phyloP scores from a whole-genome alignment of 2,113 vertebrate species.

The Etia nguti region DNA sequence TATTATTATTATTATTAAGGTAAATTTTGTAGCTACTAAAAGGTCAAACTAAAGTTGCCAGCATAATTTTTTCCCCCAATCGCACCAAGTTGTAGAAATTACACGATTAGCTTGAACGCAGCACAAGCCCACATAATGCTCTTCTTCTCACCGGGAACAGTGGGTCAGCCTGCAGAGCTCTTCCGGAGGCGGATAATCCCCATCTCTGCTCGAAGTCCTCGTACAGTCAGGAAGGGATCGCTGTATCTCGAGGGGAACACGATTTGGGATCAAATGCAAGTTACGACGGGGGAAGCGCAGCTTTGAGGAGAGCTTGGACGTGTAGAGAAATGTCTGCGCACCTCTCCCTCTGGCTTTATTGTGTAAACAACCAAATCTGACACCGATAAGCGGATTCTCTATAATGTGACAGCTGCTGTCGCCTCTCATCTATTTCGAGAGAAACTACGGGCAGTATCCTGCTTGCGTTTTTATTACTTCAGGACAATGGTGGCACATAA shows the following conservation, averaged over 20 bases:
- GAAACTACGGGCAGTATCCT: not conserved
- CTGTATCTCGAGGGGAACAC: not conserved
- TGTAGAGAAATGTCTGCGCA: slow-evolving; percentile 10
- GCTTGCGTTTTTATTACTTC: not conserved
- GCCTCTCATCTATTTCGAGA: not conserved
- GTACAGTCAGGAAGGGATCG: slow-evolving; percentile 38
- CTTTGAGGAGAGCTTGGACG: not conserved
- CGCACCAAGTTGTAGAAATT: not conserved
- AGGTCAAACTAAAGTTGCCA: not conserved
- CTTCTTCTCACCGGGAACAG: slow-evolving; percentile 13
- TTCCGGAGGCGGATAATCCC: slow-evolving; percentile 66
- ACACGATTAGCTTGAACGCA: slow-evolving; percentile 28
- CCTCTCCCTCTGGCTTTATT: not conserved
- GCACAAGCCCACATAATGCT: slow-evolving; percentile 12
- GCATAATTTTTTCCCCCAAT: not conserved
- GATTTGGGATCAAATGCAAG: not conserved
- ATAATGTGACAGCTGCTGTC: slow-evolving; percentile 54
- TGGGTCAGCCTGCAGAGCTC: slow-evolving; percentile 33
- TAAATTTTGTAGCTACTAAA: not conserved
- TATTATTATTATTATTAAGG: not conserved
- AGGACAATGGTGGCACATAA: slow-evolving; percentile 33
- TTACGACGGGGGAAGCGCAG: not conserved
- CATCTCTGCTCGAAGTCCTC: slow-evolving; percentile 29
- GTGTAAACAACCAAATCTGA: not conserved
- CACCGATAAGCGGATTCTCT: not conserved